Conservation (phyloP, 2,888 invertebrate species). For the Drosophila monieri region DNA sequence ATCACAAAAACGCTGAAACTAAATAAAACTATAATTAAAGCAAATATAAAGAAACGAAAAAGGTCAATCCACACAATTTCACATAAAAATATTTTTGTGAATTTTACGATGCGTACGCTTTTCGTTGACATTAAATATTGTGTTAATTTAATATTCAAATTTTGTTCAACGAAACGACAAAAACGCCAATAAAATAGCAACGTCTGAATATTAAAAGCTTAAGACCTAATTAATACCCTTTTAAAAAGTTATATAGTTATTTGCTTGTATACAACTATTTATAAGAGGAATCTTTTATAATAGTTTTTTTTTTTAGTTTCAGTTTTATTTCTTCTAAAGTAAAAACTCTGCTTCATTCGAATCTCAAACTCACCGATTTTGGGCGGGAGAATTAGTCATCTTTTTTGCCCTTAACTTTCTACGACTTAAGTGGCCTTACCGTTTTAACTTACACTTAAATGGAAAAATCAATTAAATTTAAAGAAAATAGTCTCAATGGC, state of each 20-base stretch:
- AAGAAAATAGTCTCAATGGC: too few relatives aligned
- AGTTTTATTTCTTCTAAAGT: too few relatives aligned
- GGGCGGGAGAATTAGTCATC: too few relatives aligned
- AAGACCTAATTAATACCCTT: constrained; percentile 6
- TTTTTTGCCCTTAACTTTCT: too few relatives aligned
- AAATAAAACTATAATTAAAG: constrained; percentile 34
- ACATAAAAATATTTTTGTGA: constrained; percentile 61
- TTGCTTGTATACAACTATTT: neutral
- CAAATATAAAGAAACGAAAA: constrained; percentile 26
- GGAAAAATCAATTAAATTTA: too few relatives aligned
- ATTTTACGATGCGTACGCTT: constrained; percentile 63
- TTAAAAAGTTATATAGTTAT: neutral
- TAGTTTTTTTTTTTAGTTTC: neutral
- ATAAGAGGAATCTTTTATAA: neutral
- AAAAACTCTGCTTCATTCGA: too few relatives aligned
- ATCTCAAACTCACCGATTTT: too few relatives aligned
- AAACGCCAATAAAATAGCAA: constrained; percentile 47
- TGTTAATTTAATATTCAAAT: constrained; percentile 79
- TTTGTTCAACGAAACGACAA: constrained; percentile 53
- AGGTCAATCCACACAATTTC: constrained; percentile 41
- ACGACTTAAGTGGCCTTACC: too few relatives aligned
- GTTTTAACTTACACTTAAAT: too few relatives aligned
- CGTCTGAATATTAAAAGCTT: neutral
- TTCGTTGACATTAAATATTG: constrained; percentile 73
- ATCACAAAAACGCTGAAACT: constrained; percentile 38